Base-by-base conservation (phyloP, 2,888 invertebrate species). In the Margaritifera margaritifera region DNA sequence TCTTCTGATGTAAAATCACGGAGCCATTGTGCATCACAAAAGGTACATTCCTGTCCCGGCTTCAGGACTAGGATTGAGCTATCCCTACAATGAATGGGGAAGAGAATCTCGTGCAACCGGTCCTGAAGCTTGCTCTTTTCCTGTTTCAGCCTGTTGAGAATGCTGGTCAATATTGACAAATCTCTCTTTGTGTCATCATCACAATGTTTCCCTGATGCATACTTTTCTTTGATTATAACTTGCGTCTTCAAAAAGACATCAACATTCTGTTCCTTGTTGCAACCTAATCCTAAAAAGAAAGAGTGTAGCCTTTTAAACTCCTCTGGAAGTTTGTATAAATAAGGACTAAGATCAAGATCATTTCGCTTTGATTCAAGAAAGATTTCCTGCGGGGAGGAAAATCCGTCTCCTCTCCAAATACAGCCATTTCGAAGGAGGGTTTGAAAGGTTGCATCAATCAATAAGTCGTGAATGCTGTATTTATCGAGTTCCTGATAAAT, bases 401-500 rank as follows among this genome's bases (percentile, higher is more conserved):
- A 72, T 18, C 66, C 59, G 50, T 66, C 55, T 20, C 72, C 72
- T 51, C 55, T 68, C 68, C 68, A 72, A 19, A 68, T n/a, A 27
- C 56, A 64, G 31, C 59, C 42, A 4, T 65, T 24, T 3, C 5
- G n/a, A 25, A 55, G 52, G 22, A 59, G 19, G 61, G 25, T n/a
- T 51, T 55, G 53, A 63, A 72, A 15, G 68, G 54, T 18, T 62
- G 42, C 42, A 22, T 42, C 42, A 42, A 15, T 15, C 11, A 2
- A 11, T 42, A 42, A 42, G 42, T 42, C 42, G 15, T 15, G 15
- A 42, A 42, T 15, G 3, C 42, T 42, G 15, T 42, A 42, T 42
- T 42, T 42, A 42, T 11, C 15, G 4, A 42, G 15, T 15, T 42
- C 42, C 15, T 42, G 42, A 42, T 42, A 42, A 42, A 42, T 42